Evolutionary conservation across 2,797 vertebrate species (phyloP).

Genomic region (Darevskia mixta): DNA sequence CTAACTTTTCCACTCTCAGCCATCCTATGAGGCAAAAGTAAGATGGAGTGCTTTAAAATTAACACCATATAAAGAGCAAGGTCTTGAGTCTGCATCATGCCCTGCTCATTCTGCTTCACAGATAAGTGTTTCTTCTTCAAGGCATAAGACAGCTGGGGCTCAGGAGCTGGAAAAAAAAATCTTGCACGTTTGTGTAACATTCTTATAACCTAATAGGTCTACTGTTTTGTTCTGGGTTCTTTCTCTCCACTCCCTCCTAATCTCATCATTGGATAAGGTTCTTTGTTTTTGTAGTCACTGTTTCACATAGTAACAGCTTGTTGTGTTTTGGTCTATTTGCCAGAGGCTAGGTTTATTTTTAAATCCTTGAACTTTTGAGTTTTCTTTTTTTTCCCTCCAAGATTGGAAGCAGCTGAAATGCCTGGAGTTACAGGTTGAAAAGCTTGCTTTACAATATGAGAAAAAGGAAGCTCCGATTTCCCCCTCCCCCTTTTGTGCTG

Average conservation of each 20-base stretch:
- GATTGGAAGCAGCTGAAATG: conserved; percentile 88
- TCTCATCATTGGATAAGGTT: conserved; percentile 79
- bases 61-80: conserved; percentile 43
- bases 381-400: conserved; percentile 79
- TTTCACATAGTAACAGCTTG: conserved; percentile 86
- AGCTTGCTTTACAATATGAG: conserved; percentile 81
- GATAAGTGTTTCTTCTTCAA: conserved; percentile 58
- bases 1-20: background rate
- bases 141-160: conserved; percentile 75
- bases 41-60: conserved; percentile 52
- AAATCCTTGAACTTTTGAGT: conserved; percentile 83
- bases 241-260: conserved; percentile 58
- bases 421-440: conserved; percentile 86
- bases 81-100: conserved; percentile 48
- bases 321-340: conserved; percentile 84
- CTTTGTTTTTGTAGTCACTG: conserved; percentile 83
- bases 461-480: conserved; percentile 76
- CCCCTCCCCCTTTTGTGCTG: conserved; percentile 73
- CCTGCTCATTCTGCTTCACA: conserved; percentile 54
- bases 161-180: conserved; percentile 75
- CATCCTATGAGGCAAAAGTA: conserved; percentile 14
- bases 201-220: conserved; percentile 76
- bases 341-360: conserved; percentile 84
- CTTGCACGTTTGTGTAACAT: conserved; percentile 75
- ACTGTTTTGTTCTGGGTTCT: conserved; percentile 58